Evolutionary conservation across 2,797 vertebrate species (phyloP).

Genomic region (Arctocebus calabarensis): DNA sequence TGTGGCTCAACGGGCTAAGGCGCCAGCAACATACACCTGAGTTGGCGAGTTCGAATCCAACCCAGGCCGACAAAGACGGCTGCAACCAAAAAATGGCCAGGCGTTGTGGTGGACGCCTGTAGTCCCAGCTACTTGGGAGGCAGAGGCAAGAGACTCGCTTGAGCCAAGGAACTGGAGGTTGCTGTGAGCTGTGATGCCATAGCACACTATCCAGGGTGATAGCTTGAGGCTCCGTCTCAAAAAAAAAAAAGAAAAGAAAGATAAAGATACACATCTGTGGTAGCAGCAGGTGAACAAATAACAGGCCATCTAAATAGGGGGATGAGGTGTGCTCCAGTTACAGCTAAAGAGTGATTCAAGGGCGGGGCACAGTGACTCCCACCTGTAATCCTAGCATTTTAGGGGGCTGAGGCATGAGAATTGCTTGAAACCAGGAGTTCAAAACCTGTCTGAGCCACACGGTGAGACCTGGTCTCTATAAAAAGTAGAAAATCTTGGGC

Average conservation of each 20-base stretch:
- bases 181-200: too few species aligned
- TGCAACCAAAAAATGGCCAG: too few species aligned
- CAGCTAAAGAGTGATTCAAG: background rate
- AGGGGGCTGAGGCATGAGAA: background rate
- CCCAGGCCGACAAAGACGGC: too few species aligned
- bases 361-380: background rate
- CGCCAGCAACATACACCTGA: too few species aligned
- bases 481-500: background rate
- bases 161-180: too few species aligned
- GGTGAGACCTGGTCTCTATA: background rate
- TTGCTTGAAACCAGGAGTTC: background rate
- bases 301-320: accelerated
- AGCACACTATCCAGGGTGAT: too few species aligned
- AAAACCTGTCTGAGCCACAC: background rate
- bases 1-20: too few species aligned
- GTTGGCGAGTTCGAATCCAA: too few species aligned
- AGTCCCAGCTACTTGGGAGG: too few species aligned
- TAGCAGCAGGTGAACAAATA: background rate
- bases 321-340: accelerated
- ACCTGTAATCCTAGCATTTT: background rate
- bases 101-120: too few species aligned
- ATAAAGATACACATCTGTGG: accelerated
- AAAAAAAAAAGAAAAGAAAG: background rate
- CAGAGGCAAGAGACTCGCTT: too few species aligned
- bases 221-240: too few species aligned